Evolutionary conservation across 2,797 vertebrate genomes (phyloP), one percentile per base, ranked within the genome.

Genomic region (Garrulus glandarius): DNA sequence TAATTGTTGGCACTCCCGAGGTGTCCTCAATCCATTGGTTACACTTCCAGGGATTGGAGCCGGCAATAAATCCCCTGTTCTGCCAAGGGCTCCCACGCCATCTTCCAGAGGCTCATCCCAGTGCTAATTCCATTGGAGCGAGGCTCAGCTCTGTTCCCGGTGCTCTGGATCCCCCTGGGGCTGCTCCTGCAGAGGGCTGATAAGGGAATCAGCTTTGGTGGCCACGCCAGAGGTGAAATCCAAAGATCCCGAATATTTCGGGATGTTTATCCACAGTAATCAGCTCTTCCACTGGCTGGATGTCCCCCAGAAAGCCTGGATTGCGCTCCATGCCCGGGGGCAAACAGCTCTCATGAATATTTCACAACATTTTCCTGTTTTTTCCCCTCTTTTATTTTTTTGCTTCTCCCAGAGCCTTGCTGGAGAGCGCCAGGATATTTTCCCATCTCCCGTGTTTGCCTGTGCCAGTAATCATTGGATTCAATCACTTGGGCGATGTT

Each of bases 291-390:
- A 95, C 98, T 94, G 96, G 91, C 98, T 94, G 96, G 91, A 75
- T 84, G 96, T 96, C 92, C 49, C 95, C 1, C 32, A 96, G 95
- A 95, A 82, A 86, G 92, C 93, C 90, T 59, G 50, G 61, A 77
- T 97, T 95, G 61, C 90, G 59, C 92, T 96, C 94, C 71, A 77
- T 91, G 97, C 97, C 97, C 18, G 57, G 97, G 97, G 98, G 96
- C 86, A 97, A 97, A 97, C 98, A 95, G 97, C 95, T 97, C 97
- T 95, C 98, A 98, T 99, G 98, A 98, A 99, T 99, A 98, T 99
- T 99, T 99, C 98, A 98, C 98, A 98, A 98, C 97, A 97, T 92
- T 77, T 92, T 67, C 84, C 41, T 0, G 7, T 17, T 94, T 81
- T 74, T 26, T 24, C 24, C 20, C 43, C 74, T 55, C 71, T 29